Evolutionary conservation across 1,140 invertebrate genomes (phyloP), one percentile per base, ranked within the genome.

Genomic region (Trinorchestia longiramus): DNA sequence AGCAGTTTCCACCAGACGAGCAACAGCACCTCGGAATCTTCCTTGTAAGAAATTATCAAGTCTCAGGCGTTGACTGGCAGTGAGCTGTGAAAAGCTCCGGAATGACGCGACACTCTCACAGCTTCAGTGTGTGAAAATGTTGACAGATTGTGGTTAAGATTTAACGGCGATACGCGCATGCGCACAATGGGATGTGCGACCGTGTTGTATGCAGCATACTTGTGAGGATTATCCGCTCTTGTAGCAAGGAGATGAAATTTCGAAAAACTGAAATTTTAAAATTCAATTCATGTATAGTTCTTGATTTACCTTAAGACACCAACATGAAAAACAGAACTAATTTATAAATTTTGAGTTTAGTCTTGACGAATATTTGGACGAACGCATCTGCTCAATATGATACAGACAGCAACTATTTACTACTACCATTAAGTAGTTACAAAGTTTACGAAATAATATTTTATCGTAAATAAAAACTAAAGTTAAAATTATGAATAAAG

Each of bases 121-220:
- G 62, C 28, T 77, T 77, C 28, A 36, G 62, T 28, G 62, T 77
- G 62, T 77, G 62, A 77, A 77, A 77, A 77, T 77, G 62, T 77
- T 77, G 62, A 77, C 62, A 77, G 62, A 77, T 77, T 77, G 62
- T 77, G 62, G 62, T 77, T 77, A 77, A 77, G 62, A 77, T 77
- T 77, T 77, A 77, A 77, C 62, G 62, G 62, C 62, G 62, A 77
- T 77, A 77, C 62, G 62, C 62, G 62, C 62, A 77, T 77, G 62
- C 62, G 62, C 62, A 77, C 62, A 77, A 77, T 77, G 62, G 62
- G 62, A 77, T 77, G 62, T 36, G 62, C 62, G 62, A 11, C 62
- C 8, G 62, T 11, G 62, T 28, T 77, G 1, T 3, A 36, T 36
- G 62, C 62, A 23, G 11, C 62, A 77, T 77, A 36, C 11, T 77